These are phyloP conservation scores for Antennarius maculatus DNA, from an alignment of 2,797 vertebrate genomes.

Conservation along the genomic window DNA sequence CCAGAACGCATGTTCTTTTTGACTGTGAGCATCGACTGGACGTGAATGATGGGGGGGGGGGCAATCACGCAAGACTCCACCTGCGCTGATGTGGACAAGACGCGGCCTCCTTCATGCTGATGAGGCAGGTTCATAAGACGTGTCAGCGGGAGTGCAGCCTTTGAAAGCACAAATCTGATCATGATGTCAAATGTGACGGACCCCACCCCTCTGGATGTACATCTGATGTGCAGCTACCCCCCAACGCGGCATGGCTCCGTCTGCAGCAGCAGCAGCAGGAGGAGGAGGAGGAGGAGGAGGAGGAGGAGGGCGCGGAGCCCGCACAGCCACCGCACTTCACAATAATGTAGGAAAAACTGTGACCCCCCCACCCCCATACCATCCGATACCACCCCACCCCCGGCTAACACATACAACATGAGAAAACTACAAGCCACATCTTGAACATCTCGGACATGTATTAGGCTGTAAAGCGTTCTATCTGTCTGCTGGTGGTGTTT, in stretches of 20 bases:
- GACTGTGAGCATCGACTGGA: conserved; percentile 28
- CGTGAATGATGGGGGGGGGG: neutral
- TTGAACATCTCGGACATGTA: no score
- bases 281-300: no score
- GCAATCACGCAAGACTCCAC: conserved; percentile 9
- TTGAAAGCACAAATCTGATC: conserved; percentile 25
- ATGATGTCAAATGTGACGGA: conserved; percentile 50
- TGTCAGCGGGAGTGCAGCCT: neutral
- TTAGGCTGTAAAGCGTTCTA: no score
- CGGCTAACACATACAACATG: conserved; percentile 28
- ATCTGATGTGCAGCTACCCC: conserved; percentile 58
- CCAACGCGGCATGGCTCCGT: conserved; percentile 43
- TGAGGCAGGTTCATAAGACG: neutral
- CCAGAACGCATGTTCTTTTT: conserved; percentile 33
- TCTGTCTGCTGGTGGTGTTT: no score
- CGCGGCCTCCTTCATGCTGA: neutral
- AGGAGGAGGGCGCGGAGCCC: conserved; percentile 35
- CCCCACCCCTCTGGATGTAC: conserved; percentile 71
- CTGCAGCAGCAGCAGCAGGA: conserved; percentile 25
- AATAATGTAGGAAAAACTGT: conserved; percentile 2
- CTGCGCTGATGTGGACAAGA: conserved; percentile 25
- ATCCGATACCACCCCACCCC: no score
- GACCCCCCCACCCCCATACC: neutral
- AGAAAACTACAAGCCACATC: no score
- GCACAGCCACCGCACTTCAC: conserved; percentile 21